phyloP scores from a whole-genome alignment of 2,888 invertebrate genomes.

The Thelaira solivaga region DNA sequence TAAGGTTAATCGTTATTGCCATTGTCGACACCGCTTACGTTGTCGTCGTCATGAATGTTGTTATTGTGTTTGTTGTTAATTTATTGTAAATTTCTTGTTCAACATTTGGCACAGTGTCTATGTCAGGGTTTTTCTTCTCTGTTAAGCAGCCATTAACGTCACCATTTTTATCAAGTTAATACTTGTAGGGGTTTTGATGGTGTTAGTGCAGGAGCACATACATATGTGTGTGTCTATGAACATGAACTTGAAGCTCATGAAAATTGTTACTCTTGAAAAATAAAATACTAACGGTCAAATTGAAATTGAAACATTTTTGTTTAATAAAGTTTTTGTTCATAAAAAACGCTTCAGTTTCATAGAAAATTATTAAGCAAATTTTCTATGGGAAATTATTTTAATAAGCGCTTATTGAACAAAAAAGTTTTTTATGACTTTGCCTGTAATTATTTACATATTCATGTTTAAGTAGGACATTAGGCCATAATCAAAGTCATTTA shows the following conservation, averaged over 20 bases:
- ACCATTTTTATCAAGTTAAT: neutral
- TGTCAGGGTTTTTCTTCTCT: slow-evolving; percentile 42
- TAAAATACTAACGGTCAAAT: no score
- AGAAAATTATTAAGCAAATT: no score
- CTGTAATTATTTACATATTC: no score
- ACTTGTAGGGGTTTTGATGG: neutral
- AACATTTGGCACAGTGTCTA: slow-evolving; percentile 34
- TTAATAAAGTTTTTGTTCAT: no score
- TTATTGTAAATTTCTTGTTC: slow-evolving; percentile 42
- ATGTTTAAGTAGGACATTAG: no score
- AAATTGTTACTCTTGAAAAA: neutral
- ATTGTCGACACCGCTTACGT: slow-evolving; percentile 5
- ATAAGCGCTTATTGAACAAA: no score
- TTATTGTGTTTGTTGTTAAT: slow-evolving; percentile 37
- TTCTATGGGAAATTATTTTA: no score
- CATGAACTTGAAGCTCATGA: neutral
- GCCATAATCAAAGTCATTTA: no score
- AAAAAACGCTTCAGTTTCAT: no score
- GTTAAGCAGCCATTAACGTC: slow-evolving; percentile 15
- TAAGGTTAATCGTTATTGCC: slow-evolving; percentile 27
- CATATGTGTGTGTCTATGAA: no score
- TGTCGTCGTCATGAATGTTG: slow-evolving; percentile 21
- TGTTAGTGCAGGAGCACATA: neutral
- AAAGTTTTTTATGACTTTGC: no score
- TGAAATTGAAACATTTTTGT: no score